Percentiles rank a stretch among this genome's conserved stretches.
Conservation (phyloP, 2,113 vertebrate genomes). For the Hyla sarda region DNA sequence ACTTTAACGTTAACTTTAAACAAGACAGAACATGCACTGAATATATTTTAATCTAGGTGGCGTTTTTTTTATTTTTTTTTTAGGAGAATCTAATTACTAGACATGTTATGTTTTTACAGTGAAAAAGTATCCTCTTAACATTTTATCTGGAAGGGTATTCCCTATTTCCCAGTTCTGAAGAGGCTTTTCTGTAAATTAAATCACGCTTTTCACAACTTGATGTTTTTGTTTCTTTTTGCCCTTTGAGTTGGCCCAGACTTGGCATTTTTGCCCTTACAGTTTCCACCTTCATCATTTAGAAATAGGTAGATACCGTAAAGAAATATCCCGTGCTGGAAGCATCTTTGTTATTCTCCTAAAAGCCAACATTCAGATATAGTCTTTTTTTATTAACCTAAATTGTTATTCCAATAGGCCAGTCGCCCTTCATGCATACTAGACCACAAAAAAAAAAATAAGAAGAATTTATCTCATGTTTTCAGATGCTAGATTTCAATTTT, state of each 20-base stretch:
- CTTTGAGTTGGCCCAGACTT: background rate
- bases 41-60: background rate
- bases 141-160: background rate
- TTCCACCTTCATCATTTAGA: slow-evolving; percentile 33
- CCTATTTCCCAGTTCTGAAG: background rate
- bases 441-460: slow-evolving; percentile 23
- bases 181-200: background rate
- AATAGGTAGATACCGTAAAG: background rate
- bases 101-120: background rate
- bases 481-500: slow-evolving; percentile 33
- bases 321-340: slow-evolving; percentile 9
- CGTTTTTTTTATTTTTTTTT: too few relatives aligned
- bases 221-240: slow-evolving; percentile 8
- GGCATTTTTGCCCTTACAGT: background rate
- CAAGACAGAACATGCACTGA: background rate
- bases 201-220: background rate
- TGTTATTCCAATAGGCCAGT: slow-evolving; percentile 29
- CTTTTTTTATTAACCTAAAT: slow-evolving; percentile 40
- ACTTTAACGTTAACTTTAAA: too few relatives aligned
- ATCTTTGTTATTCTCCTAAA: slow-evolving; percentile 30
- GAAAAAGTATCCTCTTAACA: background rate
- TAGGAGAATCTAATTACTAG: background rate
- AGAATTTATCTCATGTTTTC: slow-evolving; percentile 7
- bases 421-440: slow-evolving; percentile 13
- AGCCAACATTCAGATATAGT: slow-evolving; percentile 23